These are phyloP conservation scores for Antheraea pernyi DNA, from an alignment of 1,140 invertebrate genomes.

Conservation along the genomic window DNA sequence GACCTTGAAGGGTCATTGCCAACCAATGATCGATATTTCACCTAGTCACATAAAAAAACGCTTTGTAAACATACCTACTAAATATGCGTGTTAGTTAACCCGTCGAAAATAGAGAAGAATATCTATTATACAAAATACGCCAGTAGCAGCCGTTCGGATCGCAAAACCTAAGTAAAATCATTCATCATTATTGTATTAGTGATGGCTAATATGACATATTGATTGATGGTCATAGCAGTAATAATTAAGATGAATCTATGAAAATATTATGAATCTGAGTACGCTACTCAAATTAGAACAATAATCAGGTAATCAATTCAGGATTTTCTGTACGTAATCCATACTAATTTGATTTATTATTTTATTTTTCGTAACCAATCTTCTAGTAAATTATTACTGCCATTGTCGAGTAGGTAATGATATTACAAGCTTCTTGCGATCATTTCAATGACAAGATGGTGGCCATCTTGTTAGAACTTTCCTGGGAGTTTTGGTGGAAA, in stretches of 20 bases:
- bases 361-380: too few relatives aligned
- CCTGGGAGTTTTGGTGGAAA: too few relatives aligned
- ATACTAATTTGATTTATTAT: too few relatives aligned
- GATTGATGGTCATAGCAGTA: neutral
- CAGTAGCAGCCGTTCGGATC: neutral
- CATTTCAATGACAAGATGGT: too few relatives aligned
- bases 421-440: too few relatives aligned
- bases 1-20: slow-evolving; percentile 64
- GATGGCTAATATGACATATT: slow-evolving; percentile 10
- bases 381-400: too few relatives aligned
- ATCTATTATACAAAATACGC: neutral
- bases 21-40: slow-evolving; percentile 54
- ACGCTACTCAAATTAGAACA: neutral
- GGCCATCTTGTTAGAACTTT: too few relatives aligned
- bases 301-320: too few relatives aligned
- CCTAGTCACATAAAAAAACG: slow-evolving; percentile 38
- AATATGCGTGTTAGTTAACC: neutral
- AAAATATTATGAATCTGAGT: slow-evolving; percentile 3
- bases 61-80: slow-evolving; percentile 19
- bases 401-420: too few relatives aligned
- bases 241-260: slow-evolving; percentile 1
- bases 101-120: neutral
- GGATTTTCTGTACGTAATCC: too few relatives aligned
- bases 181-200: slow-evolving; percentile 4
- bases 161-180: neutral